Evolutionary conservation across 2,797 vertebrate species (phyloP).

Genomic region (Semotilus atromaculatus): DNA sequence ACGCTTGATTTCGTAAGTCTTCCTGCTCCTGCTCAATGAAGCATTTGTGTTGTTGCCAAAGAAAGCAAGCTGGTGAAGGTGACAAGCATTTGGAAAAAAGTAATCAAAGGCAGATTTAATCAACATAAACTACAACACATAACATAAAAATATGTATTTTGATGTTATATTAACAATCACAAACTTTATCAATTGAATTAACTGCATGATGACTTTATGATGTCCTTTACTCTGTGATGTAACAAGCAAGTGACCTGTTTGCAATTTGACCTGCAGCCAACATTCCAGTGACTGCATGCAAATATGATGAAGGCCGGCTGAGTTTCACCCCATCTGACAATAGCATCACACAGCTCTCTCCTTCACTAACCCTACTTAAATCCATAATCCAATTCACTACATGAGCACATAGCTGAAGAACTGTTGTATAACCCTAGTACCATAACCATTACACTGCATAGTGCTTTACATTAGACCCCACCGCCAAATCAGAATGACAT

Average conservation of each 20-base stretch:
- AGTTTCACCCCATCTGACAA: background rate
- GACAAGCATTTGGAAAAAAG: background rate
- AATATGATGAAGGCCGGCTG: constrained; percentile 8
- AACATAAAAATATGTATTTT: background rate
- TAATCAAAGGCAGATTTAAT: background rate
- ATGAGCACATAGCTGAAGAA: background rate
- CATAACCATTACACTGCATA: constrained; percentile 19
- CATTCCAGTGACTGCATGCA: constrained; percentile 28
- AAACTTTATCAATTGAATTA: background rate
- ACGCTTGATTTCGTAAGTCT: constrained; percentile 9
- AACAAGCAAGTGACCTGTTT: constrained; percentile 21
- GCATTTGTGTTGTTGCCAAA: constrained; percentile 11
- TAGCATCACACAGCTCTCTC: constrained; percentile 16
- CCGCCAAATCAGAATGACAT: background rate
- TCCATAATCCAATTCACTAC: constrained; percentile 26
- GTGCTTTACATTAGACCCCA: background rate
- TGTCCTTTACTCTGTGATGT: constrained; percentile 8
- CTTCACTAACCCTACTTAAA: constrained; percentile 25
- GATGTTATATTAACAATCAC: too few species aligned
- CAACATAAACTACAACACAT: background rate
- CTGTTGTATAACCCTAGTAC: constrained; percentile 30
- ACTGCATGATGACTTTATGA: background rate
- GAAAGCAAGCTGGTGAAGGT: constrained; percentile 17
- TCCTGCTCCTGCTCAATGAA: constrained; percentile 28
- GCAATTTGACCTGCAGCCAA: constrained; percentile 8